Percentiles rank a stretch among this genome's conserved stretches.
These are phyloP conservation scores for Calameuta pallipes DNA, from an alignment of 2,888 invertebrate genomes.

Conservation along the genomic window DNA sequence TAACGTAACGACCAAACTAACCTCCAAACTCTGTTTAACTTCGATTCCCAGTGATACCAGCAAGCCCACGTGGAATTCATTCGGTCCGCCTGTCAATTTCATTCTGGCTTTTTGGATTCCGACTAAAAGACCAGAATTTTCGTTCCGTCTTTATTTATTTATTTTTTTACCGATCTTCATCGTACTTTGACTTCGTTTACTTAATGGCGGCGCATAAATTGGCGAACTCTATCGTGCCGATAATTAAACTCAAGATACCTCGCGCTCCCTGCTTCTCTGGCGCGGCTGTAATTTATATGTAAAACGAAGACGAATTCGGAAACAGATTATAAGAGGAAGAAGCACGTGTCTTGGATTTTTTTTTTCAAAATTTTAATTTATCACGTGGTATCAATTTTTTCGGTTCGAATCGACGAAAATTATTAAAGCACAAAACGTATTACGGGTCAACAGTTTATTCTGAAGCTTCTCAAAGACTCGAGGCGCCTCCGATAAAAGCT, in stretches of 20 bases:
- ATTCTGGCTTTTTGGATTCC: neutral
- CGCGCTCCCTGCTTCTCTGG: neutral
- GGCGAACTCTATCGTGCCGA: neutral
- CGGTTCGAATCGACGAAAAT: neutral
- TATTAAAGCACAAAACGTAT: neutral
- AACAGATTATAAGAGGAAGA: neutral
- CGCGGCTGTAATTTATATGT: neutral
- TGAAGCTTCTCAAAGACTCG: neutral
- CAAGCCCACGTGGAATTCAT: neutral
- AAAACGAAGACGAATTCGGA: neutral
- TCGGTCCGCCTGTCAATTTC: neutral
- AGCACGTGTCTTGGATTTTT: neutral
- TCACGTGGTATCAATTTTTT: neutral
- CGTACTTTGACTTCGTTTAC: neutral
- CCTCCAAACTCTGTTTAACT: neutral
- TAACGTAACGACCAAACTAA: neutral
- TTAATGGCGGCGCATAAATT: neutral
- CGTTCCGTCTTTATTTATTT: neutral
- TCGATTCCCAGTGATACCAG: neutral
- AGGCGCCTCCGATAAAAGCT: neutral
- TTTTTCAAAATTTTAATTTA: neutral
- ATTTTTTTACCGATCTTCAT: neutral
- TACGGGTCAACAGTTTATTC: neutral
- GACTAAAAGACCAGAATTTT: neutral
- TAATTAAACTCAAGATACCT: neutral